Evolutionary conservation across 2,113 vertebrate species (phyloP), one percentile per base, ranked within the genome.

Genomic region (Vidua chalybeata): DNA sequence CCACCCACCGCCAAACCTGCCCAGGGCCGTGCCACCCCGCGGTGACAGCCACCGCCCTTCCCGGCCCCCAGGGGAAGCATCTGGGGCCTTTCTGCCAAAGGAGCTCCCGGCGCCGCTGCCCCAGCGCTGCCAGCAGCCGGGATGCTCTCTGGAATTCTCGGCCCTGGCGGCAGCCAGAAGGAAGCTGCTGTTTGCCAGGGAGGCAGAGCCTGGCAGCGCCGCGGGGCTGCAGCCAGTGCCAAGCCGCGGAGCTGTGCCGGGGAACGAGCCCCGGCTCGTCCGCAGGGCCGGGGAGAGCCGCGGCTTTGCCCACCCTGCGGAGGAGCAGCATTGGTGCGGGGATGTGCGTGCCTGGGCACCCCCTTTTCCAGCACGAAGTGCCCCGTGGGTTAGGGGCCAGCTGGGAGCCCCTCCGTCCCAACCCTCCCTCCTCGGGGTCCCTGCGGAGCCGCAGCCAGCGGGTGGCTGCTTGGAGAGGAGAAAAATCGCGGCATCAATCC

Each of bases 1-100:
- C 19, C 72, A 39, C 1, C 24, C 55, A 0, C 7, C 1, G 2
- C 61, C 24, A 7, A 3, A 51, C 5, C 22, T 0, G 1, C 45
- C 1, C 22, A 3, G 82, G 33, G 37, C 64, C 49, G 41, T 2
- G 16, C 10, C 3, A 0, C 66, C 4, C 66, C 0, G 0, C 31
- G 54, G 72, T 0, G 19, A 45, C 63, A 72, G 22, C 83, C 17
- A 2, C 76, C 3, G 6, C 64, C 43, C 11, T 1, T 15, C 66
- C 68, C 62, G 26, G 71, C 37, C 4, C 16, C 16, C 17, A 4
- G 13, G 63, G 55, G 39, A 61, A 21, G 26, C 56, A 19, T 27
- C 23, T 2, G 3, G 5, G 7, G 27, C 37, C 45, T 37, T 15
- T 2, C 18, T 35, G 75, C 62, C 82, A 37, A 14, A 75, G 54